Base-by-base conservation (phyloP, 2,888 invertebrate species). In the Andrena bucephala region DNA sequence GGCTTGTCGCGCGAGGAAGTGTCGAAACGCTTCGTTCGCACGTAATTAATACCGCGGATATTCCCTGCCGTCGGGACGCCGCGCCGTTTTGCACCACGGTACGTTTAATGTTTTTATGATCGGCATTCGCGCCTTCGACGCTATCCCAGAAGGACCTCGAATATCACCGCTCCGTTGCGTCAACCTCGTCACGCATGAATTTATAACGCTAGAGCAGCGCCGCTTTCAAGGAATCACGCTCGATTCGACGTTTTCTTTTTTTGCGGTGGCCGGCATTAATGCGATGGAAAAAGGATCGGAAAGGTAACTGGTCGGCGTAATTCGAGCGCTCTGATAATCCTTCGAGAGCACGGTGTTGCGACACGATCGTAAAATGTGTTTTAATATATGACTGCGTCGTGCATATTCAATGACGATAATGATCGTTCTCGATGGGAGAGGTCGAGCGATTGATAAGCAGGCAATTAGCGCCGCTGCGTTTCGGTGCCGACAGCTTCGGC, bases 1-100 rank as follows among this genome's bases (percentile, higher is more conserved):
- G 68, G 57, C 85, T 78, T 87, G 88, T 85, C 84, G 79, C 67
- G 60, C 65, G 74, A 89, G 88, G 89, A 88, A 85, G 80, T 89
- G 88, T 89, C 82, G 87, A 89, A 89, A 90, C 77, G 29, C 73
- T 86, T 82, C 75, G 75, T 88, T 86, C 82, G 76, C 79, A 72
- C 68, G 78, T 87, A 88, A 90, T 89, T 89, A 89, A 80, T 76
- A 79, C 54, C 29, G 36, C 10, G 20, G 27, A 27, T 67, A 66
- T 72, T 52, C 74, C 16, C 52, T 27, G 10, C 36, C 27, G 50
- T 20, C 57, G 10, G 3, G 27, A 33, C 16, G 33, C 13, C 36
- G 48, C 16, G 33, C n/a, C 36, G 48, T 70, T n/a, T 62, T 20
- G 36, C 33, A 29, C 33, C 36, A 7, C 33, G 7, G 33, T 8